Evolutionary conservation across 2,797 vertebrate genomes (phyloP), one percentile per base, ranked within the genome.

Genomic region (Phrynocephalus vlangalii): DNA sequence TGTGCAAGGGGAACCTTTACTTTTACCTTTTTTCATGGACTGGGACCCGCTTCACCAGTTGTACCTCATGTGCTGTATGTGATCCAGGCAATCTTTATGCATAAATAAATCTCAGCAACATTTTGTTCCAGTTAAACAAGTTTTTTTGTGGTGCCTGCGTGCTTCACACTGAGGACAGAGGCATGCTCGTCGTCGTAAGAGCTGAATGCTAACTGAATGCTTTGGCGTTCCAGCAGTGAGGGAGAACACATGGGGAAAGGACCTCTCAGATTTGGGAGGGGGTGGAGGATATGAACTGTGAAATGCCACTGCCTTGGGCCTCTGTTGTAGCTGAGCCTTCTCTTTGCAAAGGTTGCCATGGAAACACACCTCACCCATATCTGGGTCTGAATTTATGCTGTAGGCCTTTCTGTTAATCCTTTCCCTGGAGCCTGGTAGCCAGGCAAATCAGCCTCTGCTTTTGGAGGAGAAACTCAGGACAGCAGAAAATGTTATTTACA

Each of bases 281-380:
- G 66, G 16, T n/a, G 28, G 83, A 24, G 56, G 48, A 77, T 28
- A 76, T 30, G 44, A 87, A 28, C 28, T 52, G 86, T 87, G 80
- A 77, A 87, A 83, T 70, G 48, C 73, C 73, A 66, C 80, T 78
- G 73, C 80, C 63, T 52, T 38, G 80, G 73, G 72, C 0, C 44
- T 90, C 83, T 2, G 78, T 22, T 50, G 26, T 80, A 91, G 83
- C 86, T 78, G 90, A 78, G 63, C 76, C 71, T 84, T 83, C 63
- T 92, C 72, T 78, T 83, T 91, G 86, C 86, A 87, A n/a, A 86
- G 86, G 44, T 81, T 86, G 83, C 87, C 76, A 84, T 63, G 70
- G 71, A 48, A 83, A 66, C 0, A 15, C 30, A 83, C 81, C 80
- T 86, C 87, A 82, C 86, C 91, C 85, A 22, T 87, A 86, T 87